Evolutionary conservation across 2,888 invertebrate genomes (phyloP).

Genomic region (Brassicogethes aeneus): DNA sequence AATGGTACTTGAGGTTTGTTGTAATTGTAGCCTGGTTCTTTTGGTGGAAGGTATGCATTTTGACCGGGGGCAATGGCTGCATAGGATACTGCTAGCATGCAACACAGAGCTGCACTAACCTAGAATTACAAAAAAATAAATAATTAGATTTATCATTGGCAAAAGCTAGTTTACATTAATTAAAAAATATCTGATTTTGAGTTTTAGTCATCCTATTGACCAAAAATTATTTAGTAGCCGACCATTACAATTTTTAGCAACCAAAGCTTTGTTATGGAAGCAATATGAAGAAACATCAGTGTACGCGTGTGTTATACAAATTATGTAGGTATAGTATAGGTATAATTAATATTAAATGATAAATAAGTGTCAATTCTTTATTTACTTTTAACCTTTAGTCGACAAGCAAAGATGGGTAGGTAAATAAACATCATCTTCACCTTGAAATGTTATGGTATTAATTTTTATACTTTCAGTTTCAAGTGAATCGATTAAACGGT

Average conservation of each 20-base stretch:
- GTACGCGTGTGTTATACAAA: no score
- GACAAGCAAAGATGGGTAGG: neutral
- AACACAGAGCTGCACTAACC: conserved; percentile 45
- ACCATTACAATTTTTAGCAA: no score
- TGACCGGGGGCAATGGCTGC: conserved; percentile 54
- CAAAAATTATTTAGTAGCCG: no score
- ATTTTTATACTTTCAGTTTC: conserved; percentile 1
- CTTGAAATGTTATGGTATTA: neutral
- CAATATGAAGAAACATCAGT: no score
- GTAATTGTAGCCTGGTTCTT: conserved; percentile 62
- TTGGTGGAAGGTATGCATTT: conserved; percentile 68
- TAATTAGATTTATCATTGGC: no score
- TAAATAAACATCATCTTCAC: neutral
- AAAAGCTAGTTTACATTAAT: neutral
- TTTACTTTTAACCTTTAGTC: neutral
- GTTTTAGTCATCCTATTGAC: no score
- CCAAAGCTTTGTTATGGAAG: neutral
- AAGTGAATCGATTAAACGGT: neutral
- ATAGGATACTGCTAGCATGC: conserved; percentile 39
- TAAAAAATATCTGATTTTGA: neutral
- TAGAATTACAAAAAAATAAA: conserved; percentile 32
- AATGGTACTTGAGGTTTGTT: conserved; percentile 56
- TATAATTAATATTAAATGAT: no score
- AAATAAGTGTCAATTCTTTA: neutral
- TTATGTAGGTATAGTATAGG: no score